phyloP scores from a whole-genome alignment of 2,888 invertebrate species.

The Petrolisthes manimaculis region DNA sequence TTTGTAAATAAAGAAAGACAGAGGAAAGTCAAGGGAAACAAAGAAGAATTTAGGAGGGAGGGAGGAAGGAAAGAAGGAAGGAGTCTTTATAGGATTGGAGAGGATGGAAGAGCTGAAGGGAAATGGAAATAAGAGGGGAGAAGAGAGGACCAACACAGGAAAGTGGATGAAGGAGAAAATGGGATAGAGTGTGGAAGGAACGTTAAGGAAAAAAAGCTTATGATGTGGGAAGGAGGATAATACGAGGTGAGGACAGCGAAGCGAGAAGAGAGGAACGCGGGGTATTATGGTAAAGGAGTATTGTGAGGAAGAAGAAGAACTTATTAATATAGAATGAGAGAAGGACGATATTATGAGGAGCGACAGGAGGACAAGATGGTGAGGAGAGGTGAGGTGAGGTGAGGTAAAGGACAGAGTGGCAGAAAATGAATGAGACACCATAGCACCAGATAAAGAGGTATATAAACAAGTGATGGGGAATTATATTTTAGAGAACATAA shows the following conservation, averaged over 20 bases:
- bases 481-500: too few species aligned
- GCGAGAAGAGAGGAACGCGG: background rate
- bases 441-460: too few species aligned
- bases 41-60: background rate
- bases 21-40: background rate
- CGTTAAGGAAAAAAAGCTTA: too few species aligned
- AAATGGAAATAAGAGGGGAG: background rate
- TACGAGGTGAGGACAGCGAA: background rate
- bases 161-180: background rate
- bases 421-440: background rate
- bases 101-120: background rate
- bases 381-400: background rate
- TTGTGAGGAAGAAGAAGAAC: too few species aligned
- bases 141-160: constrained; percentile 2
- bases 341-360: too few species aligned
- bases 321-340: too few species aligned
- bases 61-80: background rate
- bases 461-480: too few species aligned
- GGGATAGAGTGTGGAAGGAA: too few species aligned
- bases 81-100: background rate
- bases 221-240: too few species aligned
- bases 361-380: too few species aligned
- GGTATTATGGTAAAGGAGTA: too few species aligned
- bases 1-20: background rate
- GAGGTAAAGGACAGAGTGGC: too few species aligned